phyloP scores from a whole-genome alignment of 2,888 invertebrate genomes.

The Acleris emargana region DNA sequence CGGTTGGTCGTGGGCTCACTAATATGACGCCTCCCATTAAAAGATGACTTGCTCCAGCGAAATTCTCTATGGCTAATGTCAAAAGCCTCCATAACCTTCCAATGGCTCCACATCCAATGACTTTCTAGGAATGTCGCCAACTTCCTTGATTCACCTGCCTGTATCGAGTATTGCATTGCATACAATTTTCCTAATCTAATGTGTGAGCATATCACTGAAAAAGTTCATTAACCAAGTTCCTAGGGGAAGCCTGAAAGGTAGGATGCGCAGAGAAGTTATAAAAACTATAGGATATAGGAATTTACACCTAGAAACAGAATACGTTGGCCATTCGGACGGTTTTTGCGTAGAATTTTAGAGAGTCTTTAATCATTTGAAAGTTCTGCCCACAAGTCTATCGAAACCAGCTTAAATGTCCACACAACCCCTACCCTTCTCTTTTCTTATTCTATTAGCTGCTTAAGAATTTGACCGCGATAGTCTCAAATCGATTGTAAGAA shows the following conservation, averaged over 20 bases:
- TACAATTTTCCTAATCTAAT: constrained; percentile 48
- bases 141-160: constrained; percentile 36
- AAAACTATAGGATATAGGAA: background rate
- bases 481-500: constrained; percentile 1
- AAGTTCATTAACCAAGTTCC: constrained; percentile 19
- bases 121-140: constrained; percentile 4
- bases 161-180: constrained; percentile 51
- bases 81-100: background rate
- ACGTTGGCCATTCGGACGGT: constrained; percentile 20
- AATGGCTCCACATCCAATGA: background rate
- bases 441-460: background rate
- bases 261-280: background rate
- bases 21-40: too few relatives aligned
- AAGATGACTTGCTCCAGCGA: too few relatives aligned
- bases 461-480: constrained; percentile 1
- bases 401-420: background rate
- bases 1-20: too few relatives aligned
- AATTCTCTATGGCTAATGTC: background rate
- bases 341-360: constrained; percentile 11
- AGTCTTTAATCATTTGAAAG: background rate
- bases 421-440: background rate
- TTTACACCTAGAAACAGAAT: background rate
- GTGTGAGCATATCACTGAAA: constrained; percentile 36
- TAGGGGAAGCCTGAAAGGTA: constrained; percentile 17
- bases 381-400: background rate